Conservation (phyloP, 1,140 invertebrate genomes). For the Drosophila sp. region DNA sequence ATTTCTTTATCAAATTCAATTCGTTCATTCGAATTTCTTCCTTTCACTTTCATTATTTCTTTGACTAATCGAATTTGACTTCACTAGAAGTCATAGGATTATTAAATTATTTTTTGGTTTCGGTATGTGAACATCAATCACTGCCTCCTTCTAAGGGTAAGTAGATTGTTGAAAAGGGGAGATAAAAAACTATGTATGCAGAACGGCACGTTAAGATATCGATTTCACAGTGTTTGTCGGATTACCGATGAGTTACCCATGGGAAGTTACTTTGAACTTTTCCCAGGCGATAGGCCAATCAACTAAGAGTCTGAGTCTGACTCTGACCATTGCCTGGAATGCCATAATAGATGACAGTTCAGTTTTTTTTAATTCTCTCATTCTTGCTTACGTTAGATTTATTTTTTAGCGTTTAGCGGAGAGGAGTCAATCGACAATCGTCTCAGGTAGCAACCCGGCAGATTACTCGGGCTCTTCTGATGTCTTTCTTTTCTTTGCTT, state of each 20-base stretch:
- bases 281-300: constrained; percentile 39
- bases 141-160: background rate
- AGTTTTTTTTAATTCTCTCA: constrained; percentile 49
- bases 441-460: constrained; percentile 31
- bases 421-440: constrained; percentile 20
- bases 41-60: background rate
- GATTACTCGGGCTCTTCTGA: constrained; percentile 31
- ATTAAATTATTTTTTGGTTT: background rate
- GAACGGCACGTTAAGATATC: constrained; percentile 28
- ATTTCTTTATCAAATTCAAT: background rate
- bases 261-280: constrained; percentile 14
- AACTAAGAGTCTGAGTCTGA: constrained; percentile 18
- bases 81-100: background rate
- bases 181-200: background rate
- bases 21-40: background rate
- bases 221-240: constrained; percentile 30
- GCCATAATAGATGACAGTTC: constrained; percentile 48
- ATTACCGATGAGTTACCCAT: constrained; percentile 3
- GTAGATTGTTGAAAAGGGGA: background rate
- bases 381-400: constrained; percentile 2
- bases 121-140: background rate
- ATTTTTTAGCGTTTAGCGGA: constrained; percentile 7
- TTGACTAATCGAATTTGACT: background rate
- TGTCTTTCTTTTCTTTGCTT: constrained; percentile 16
- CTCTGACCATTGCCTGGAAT: constrained; percentile 19